Evolutionary conservation across 2,888 invertebrate species (phyloP), one percentile per base, ranked within the genome.

Genomic region (Cataglyphis livida): DNA sequence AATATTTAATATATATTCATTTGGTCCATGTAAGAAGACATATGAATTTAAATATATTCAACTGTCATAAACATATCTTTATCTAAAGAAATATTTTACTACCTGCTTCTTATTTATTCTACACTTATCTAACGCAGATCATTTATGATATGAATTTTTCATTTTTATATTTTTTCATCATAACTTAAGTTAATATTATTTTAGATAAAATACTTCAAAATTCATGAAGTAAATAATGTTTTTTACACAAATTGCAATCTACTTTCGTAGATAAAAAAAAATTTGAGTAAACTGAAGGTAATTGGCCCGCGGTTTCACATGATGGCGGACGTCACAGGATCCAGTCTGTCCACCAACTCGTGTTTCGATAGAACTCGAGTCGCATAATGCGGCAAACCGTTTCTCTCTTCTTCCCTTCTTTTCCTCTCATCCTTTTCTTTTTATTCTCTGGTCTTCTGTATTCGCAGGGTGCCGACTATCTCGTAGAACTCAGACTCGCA

Each of bases 291-390:
- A 66, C 38, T 66, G 81, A 88, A 86, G 81, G 84, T 86, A 76
- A 79, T 62, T 87, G 71, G 71, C 64, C 61, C 21, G 7, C 7
- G 68, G 71, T 85, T 83, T 89, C 89, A 88, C 90, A 89, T 90
- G 90, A 90, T 90, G 90, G 84, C 87, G 89, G 90, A 85, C 88
- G 87, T 84, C 81, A 85, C 78, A 84, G 74, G 74, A 81, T 25
- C 79, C 61, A 59, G 44, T 51, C 83, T 70, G 85, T 87, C 86
- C 85, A 81, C 87, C 84, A 83, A 85, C 78, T 87, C 88, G 88
- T 86, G 89, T 90, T 87, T 88, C 81, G 87, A 91, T 89, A 88
- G 82, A 82, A 75, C 86, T 78, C 83, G 32, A 83, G 59, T 89
- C 89, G 74, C 84, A 88, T 87, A 84, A 87, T 82, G 75, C 68